Evolutionary conservation across 2,888 invertebrate genomes (phyloP).

Genomic region (Amiota mariae): DNA sequence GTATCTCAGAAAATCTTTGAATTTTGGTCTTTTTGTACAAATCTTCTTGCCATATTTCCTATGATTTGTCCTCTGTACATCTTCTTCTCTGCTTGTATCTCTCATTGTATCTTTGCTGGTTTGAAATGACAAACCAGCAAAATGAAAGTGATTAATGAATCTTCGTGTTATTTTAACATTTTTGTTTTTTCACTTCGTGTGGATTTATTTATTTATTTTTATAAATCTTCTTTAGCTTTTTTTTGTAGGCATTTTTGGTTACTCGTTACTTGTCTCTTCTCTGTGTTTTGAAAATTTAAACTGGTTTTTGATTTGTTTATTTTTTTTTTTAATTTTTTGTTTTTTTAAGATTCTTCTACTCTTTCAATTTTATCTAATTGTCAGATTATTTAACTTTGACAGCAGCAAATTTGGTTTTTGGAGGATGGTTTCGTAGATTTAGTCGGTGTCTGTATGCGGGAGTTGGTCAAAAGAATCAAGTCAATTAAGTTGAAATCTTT

Average conservation of each 20-base stretch:
- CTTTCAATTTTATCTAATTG: background rate
- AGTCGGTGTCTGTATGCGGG: background rate
- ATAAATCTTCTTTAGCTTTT: background rate
- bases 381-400: conserved; percentile 7
- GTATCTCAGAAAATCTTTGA: too few relatives aligned
- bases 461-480: background rate
- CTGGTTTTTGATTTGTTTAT: conserved; percentile 12
- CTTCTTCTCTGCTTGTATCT: conserved; percentile 8
- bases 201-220: conserved; percentile 15
- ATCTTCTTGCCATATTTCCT: background rate
- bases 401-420: background rate
- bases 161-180: conserved; percentile 26
- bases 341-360: background rate
- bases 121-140: conserved; percentile 25
- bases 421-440: background rate
- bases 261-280: conserved; percentile 32
- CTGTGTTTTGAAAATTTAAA: conserved; percentile 35
- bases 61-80: background rate
- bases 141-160: conserved; percentile 28
- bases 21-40: background rate
- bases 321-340: background rate
- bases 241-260: conserved; percentile 30
- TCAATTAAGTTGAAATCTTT: conserved; percentile 21
- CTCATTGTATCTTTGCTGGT: conserved; percentile 2
- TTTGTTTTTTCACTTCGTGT: conserved; percentile 13